A percentile compares a stretch with the other conserved stretches of the same genome.
phyloP scores from a whole-genome alignment of 1,140 invertebrate genomes.

The Drosophila virilis region DNA sequence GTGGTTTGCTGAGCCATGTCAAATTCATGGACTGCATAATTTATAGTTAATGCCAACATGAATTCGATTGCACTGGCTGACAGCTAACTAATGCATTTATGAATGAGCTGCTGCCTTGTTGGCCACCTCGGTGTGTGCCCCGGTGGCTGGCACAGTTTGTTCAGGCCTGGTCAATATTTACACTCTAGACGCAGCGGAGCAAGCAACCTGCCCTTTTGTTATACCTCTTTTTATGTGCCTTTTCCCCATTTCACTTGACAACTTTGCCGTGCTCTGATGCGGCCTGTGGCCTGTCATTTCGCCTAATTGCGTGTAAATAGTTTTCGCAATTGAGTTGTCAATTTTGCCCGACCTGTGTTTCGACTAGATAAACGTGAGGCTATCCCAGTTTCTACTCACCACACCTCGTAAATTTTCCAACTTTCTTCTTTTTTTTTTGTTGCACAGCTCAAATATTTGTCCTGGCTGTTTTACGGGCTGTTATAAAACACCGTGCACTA shows the following conservation, averaged over 20 bases:
- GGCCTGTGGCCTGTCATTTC: conserved; percentile 37
- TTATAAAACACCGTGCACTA: conserved; percentile 25
- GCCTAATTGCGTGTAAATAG: conserved; percentile 57
- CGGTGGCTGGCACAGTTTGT: conserved; percentile 1
- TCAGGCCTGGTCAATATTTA: conserved; percentile 46
- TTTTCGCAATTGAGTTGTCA: conserved; percentile 57
- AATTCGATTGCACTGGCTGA: conserved; percentile 51
- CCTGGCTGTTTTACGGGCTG: conserved; percentile 34
- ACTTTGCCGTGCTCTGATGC: conserved; percentile 27
- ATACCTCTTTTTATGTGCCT: conserved; percentile 39
- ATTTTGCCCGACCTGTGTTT: conserved; percentile 33
- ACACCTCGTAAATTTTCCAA: conserved; percentile 25
- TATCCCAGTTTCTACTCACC: conserved; percentile 15
- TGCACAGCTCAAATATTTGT: conserved; percentile 41
- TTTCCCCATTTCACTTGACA: conserved; percentile 40
- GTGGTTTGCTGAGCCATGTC: conserved; percentile 47
- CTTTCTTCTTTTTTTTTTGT: conserved; percentile 25
- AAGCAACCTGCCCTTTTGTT: conserved; percentile 29
- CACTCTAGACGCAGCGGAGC: conserved; percentile 20
- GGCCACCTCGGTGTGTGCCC: neutral
- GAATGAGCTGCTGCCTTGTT: conserved; percentile 34
- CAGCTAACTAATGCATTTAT: conserved; percentile 54
- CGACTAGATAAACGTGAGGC: conserved; percentile 17
- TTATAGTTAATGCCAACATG: conserved; percentile 55
- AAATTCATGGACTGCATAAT: conserved; percentile 55